phyloP scores from a whole-genome alignment of 2,888 invertebrate species.

The Watsonalla binaria region DNA sequence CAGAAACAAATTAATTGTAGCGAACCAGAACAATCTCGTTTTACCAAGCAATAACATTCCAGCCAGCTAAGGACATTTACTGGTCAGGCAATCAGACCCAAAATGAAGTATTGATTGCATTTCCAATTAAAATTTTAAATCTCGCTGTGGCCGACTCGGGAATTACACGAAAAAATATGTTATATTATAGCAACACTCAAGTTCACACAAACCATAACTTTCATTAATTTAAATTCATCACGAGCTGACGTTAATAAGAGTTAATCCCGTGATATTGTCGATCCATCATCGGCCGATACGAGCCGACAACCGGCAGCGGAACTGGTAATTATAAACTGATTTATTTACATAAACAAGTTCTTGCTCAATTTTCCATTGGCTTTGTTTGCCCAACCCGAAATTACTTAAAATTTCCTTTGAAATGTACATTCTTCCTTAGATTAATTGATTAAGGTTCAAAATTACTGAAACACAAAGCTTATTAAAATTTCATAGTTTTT shows the following conservation, averaged over 20 bases:
- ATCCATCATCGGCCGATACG: conserved; percentile 25
- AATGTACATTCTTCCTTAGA: background rate
- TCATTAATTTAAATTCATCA: conserved; percentile 42
- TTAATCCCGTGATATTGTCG: conserved; percentile 26
- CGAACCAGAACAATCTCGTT: no score
- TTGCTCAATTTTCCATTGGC: background rate
- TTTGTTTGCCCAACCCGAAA: background rate
- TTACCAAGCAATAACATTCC: no score
- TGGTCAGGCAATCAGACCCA: background rate
- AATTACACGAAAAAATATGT: background rate
- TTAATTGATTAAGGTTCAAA: no score
- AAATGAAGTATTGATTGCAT: no score
- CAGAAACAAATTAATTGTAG: no score
- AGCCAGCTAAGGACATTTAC: no score
- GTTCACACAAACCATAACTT: conserved; percentile 11
- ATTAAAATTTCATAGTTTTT: no score
- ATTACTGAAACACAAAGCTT: conserved; percentile 1
- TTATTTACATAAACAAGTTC: conserved; percentile 14
- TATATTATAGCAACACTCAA: background rate
- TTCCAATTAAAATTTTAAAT: background rate
- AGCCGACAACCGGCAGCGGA: conserved; percentile 14
- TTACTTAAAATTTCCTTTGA: background rate
- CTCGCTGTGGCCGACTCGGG: background rate
- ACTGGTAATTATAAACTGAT: conserved; percentile 20
- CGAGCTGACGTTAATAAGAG: conserved; percentile 32